phyloP scores from a whole-genome alignment of 2,797 vertebrate species.

The Hydrophis major region DNA sequence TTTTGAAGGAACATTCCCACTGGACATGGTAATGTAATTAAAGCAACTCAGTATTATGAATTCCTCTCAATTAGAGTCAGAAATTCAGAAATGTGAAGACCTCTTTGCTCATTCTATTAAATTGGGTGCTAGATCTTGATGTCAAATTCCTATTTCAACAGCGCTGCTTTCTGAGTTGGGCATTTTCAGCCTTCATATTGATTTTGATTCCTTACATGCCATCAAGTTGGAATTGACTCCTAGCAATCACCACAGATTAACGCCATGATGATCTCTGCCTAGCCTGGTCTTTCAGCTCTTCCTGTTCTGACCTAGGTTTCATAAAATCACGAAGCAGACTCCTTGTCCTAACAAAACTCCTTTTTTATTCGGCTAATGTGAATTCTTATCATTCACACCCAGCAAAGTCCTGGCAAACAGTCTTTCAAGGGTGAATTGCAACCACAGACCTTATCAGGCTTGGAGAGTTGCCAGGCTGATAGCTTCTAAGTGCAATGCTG shows the following conservation, averaged over 20 bases:
- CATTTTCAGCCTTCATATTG: background rate
- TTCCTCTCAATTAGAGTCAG: background rate
- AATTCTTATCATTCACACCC: too few species aligned
- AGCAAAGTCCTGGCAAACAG: too few species aligned
- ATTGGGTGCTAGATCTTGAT: background rate
- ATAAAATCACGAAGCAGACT: background rate
- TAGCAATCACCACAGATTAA: background rate
- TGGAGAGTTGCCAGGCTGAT: too few species aligned
- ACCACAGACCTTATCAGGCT: too few species aligned
- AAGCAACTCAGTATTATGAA: background rate
- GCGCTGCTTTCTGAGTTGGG: background rate
- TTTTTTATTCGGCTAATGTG: too few species aligned
- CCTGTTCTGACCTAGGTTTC: too few species aligned
- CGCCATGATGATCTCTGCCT: background rate
- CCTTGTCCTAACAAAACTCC: too few species aligned
- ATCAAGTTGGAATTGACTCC: background rate
- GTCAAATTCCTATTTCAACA: background rate
- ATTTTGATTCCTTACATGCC: background rate
- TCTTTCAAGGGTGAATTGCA: too few species aligned
- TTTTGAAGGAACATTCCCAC: background rate
- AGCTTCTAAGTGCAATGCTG: too few species aligned
- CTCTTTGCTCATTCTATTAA: background rate
- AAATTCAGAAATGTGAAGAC: background rate
- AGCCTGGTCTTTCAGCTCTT: background rate
- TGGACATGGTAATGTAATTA: background rate